These are phyloP conservation scores for Conopomorpha cramerella DNA, from an alignment of 1,140 invertebrate species.

Conservation along the genomic window DNA sequence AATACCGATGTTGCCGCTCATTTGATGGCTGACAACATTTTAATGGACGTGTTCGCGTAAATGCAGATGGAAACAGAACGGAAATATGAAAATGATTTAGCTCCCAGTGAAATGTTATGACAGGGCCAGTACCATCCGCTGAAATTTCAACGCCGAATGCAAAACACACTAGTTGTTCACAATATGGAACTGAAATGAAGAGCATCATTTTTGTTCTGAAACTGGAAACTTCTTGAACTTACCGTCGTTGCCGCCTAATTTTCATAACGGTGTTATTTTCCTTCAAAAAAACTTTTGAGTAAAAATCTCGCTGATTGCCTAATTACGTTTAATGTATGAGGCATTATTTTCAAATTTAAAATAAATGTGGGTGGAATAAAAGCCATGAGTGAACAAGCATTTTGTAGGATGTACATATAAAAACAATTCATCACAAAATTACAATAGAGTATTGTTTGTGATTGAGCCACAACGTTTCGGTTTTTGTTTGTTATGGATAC, in stretches of 20 bases:
- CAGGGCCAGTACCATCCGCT: too few relatives aligned
- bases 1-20: conserved; percentile 18
- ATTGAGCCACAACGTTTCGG: conserved; percentile 25
- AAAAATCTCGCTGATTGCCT: conserved; percentile 6
- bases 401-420: conserved; percentile 24
- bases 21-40: conserved; percentile 22
- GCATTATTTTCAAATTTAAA: conserved; percentile 13
- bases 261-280: too few relatives aligned
- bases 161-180: too few relatives aligned
- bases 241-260: too few relatives aligned
- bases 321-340: conserved; percentile 13
- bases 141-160: too few relatives aligned
- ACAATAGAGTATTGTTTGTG: conserved; percentile 47
- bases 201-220: too few relatives aligned
- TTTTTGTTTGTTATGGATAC: conserved; percentile 22
- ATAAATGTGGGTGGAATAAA: conserved; percentile 30
- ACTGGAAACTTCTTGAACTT: too few relatives aligned
- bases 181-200: too few relatives aligned
- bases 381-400: conserved; percentile 24
- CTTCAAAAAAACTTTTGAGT: neutral
- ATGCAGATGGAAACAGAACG: conserved; percentile 20
- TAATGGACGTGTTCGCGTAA: conserved; percentile 25
- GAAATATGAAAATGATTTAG: conserved; percentile 32
- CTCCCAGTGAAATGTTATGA: conserved; percentile 21
- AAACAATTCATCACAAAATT: conserved; percentile 30